Conservation (phyloP, 1,140 invertebrate species). For the Hetaerina americana region DNA sequence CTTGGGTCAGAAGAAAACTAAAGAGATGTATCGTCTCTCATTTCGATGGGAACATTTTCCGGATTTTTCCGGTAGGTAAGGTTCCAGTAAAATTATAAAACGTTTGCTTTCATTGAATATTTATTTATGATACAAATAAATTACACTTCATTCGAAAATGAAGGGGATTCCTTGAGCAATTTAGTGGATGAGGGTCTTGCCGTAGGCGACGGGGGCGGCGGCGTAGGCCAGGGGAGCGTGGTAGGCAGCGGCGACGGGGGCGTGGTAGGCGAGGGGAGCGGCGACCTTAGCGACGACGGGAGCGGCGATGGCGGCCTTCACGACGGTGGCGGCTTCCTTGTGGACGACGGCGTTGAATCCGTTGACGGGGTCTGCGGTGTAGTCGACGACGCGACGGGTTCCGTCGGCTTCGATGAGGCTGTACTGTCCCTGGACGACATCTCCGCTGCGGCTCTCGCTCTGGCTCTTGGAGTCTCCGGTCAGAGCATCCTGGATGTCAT, state of each 20-base stretch:
- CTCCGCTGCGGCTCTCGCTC: too few relatives aligned
- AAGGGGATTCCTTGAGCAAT: not conserved
- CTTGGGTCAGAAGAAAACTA: too few relatives aligned
- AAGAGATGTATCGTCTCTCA: too few relatives aligned
- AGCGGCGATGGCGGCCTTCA: slow-evolving; percentile 20
- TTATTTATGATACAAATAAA: not conserved
- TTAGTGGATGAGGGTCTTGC: not conserved
- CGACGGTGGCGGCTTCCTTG: not conserved
- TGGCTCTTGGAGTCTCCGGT: too few relatives aligned
- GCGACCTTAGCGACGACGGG: slow-evolving; percentile 12
- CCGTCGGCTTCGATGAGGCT: too few relatives aligned
- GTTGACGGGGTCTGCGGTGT: slow-evolving; percentile 1
- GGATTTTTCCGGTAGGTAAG: too few relatives aligned
- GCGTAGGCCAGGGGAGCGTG: not conserved
- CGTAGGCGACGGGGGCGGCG: not conserved
- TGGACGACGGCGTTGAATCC: not conserved
- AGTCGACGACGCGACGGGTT: slow-evolving; percentile 8
- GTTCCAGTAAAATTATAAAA: too few relatives aligned
- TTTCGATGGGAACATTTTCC: too few relatives aligned
- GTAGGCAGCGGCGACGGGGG: not conserved
- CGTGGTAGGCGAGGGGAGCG: not conserved
- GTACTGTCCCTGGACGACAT: too few relatives aligned
- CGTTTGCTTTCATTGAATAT: not conserved
- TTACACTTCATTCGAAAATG: not conserved
- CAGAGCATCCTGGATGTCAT: too few relatives aligned